phyloP scores from a whole-genome alignment of 2,797 vertebrate genomes.

The Otolemur crassicaudatus region DNA sequence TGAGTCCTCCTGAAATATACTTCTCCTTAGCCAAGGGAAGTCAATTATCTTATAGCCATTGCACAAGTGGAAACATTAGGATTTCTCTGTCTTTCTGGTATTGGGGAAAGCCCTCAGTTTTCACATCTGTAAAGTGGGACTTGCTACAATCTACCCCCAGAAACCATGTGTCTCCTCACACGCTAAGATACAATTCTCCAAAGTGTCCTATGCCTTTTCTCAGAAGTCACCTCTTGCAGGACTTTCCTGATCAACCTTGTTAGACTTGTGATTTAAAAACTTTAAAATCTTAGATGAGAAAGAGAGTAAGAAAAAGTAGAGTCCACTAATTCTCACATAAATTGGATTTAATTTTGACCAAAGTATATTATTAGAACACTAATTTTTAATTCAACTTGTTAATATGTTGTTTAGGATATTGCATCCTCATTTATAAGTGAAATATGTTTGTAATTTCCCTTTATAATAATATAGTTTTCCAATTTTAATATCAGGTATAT shows the following conservation, averaged over 20 bases:
- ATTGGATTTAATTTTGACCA: no score
- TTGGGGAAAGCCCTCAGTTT: neutral
- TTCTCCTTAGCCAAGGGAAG: neutral
- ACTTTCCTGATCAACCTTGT: neutral
- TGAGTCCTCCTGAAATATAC: neutral
- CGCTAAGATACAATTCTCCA: neutral
- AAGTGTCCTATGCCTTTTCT: neutral
- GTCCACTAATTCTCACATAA: neutral
- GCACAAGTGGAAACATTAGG: neutral
- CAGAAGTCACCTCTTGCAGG: neutral
- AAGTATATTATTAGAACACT: no score
- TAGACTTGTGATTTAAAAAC: neutral
- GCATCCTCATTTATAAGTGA: no score
- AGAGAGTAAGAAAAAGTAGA: neutral
- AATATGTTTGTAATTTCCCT: no score
- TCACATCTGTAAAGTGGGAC: constrained; percentile 7
- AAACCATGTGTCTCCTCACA: neutral
- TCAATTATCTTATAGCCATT: neutral
- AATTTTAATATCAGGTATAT: no score
- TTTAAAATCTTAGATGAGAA: neutral
- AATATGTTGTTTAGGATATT: no score
- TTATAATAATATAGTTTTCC: no score
- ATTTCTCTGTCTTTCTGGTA: neutral
- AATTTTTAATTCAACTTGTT: no score
- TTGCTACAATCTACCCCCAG: neutral